Evolutionary conservation across 2,888 invertebrate species (phyloP).

Genomic region (Syrista parreyssii): DNA sequence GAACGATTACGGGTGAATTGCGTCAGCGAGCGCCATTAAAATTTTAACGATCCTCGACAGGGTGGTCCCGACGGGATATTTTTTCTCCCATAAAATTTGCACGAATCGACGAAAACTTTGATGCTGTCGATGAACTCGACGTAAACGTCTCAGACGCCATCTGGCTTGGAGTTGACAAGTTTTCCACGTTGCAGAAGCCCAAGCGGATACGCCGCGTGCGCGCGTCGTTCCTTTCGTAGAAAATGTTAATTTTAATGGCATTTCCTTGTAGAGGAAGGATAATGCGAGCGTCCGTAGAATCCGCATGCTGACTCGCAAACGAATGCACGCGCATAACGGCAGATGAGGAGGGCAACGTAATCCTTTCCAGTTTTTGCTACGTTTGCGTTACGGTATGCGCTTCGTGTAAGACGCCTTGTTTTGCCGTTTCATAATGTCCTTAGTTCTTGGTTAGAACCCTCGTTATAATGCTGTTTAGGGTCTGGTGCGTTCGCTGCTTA

Average conservation of each 20-base stretch:
- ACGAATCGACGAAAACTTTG: background rate
- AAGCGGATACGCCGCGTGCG: background rate
- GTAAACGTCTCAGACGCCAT: background rate
- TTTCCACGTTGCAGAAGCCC: background rate
- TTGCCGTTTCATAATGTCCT: slow-evolving; percentile 38
- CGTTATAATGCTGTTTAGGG: slow-evolving; percentile 9
- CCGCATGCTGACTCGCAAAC: background rate
- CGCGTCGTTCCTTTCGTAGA: slow-evolving; percentile 1
- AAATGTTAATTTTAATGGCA: slow-evolving; percentile 5
- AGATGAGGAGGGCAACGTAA: slow-evolving; percentile 15
- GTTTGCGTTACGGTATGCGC: slow-evolving; percentile 38
- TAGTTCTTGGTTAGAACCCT: slow-evolving; percentile 16
- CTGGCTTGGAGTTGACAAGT: background rate
- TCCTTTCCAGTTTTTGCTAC: slow-evolving; percentile 44
- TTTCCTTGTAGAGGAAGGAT: slow-evolving; percentile 3
- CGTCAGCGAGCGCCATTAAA: background rate
- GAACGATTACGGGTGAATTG: background rate
- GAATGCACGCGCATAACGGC: slow-evolving; percentile 4
- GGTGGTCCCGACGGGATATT: background rate
- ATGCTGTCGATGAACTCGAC: background rate
- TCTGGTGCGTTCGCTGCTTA: background rate
- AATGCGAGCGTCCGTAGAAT: background rate
- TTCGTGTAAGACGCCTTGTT: slow-evolving; percentile 12
- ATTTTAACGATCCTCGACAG: background rate
- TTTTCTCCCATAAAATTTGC: background rate